Evolutionary conservation across 2,113 vertebrate species (phyloP).

Genomic region (Ceuthmochares aereus): DNA sequence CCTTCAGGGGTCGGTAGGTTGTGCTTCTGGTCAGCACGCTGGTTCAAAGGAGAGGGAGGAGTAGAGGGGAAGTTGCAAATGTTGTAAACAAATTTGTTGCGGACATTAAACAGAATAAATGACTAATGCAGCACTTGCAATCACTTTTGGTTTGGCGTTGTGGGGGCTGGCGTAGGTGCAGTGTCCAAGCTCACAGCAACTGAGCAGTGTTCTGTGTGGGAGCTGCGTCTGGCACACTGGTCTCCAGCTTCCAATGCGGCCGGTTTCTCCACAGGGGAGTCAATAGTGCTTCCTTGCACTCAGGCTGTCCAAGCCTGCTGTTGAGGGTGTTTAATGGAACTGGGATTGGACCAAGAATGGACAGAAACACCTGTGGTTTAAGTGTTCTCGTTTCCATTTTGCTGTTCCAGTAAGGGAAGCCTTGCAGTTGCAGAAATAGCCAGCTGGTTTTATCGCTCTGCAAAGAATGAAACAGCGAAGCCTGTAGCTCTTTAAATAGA

Average conservation of each 20-base stretch:
- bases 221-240: rapidly evolving
- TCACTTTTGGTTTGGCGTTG: not conserved
- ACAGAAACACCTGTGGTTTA: not conserved
- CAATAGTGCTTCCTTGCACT: not conserved
- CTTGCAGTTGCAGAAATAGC: not conserved
- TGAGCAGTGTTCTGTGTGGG: not conserved
- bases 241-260: not conserved
- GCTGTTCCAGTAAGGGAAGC: not conserved
- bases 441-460: not conserved
- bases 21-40: not conserved
- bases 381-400: not conserved
- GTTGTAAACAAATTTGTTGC: not conserved
- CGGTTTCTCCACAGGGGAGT: not conserved
- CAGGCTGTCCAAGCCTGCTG: not conserved
- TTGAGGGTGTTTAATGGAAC: not conserved
- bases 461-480: not conserved
- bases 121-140: not conserved
- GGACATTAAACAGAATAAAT: not conserved
- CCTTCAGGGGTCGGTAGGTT: not conserved
- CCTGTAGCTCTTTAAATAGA: not conserved
- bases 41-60: not conserved
- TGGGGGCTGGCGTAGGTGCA: not conserved
- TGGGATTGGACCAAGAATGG: not conserved
- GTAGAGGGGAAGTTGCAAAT: not conserved
- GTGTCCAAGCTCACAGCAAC: rapidly evolving